Evolutionary conservation across 2,888 invertebrate species (phyloP).

Genomic region (Lymantria monacha): DNA sequence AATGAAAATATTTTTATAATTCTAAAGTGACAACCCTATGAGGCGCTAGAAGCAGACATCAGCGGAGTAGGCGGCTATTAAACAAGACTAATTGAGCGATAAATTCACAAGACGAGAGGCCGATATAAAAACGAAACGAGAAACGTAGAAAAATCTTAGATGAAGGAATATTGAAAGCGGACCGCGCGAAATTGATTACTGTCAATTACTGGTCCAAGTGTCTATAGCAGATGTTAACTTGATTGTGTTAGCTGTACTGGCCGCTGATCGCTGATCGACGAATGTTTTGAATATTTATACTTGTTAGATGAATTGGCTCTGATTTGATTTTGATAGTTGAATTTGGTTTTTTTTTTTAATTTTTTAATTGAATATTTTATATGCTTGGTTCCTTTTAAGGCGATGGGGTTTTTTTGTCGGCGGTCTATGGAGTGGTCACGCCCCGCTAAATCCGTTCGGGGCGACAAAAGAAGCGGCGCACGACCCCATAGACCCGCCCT

Average conservation of each 20-base stretch:
- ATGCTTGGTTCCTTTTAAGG: no score
- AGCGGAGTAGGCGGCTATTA: constrained; percentile 82
- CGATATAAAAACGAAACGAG: constrained; percentile 73
- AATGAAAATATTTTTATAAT: not conserved
- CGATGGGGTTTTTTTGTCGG: no score
- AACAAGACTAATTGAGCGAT: constrained; percentile 84
- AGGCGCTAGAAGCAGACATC: constrained; percentile 78
- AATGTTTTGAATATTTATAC: constrained; percentile 22
- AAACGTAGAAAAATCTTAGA: constrained; percentile 67
- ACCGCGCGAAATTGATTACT: constrained; percentile 77
- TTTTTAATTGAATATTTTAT: no score
- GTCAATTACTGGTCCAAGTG: constrained; percentile 71
- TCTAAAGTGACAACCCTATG: constrained; percentile 58
- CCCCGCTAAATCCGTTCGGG: no score
- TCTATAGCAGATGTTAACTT: constrained; percentile 67
- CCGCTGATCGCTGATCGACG: constrained; percentile 18
- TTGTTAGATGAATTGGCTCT: constrained; percentile 14
- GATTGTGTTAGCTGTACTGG: constrained; percentile 38
- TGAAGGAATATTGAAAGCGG: constrained; percentile 80
- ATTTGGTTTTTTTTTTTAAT: constrained; percentile 5
- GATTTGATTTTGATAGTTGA: constrained; percentile 21
- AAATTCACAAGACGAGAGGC: constrained; percentile 77
- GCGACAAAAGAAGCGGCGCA: no score
- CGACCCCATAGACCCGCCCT: no score
- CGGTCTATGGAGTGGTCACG: no score